Conservation (phyloP, 1,140 invertebrate species). For the Cyphomyrmex costatus region DNA sequence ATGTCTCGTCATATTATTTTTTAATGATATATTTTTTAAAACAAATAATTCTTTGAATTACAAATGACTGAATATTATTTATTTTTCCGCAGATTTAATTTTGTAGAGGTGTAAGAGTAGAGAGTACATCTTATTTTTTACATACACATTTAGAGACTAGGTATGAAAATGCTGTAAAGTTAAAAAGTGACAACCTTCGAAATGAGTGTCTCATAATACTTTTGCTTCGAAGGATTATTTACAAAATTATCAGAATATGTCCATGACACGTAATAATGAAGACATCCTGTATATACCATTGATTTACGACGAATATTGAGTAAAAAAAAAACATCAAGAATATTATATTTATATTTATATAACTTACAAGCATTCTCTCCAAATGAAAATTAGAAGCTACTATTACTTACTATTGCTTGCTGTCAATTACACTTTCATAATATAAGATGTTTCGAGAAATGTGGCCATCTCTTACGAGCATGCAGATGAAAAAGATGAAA, state of each 20-base stretch:
- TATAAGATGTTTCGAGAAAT: background rate
- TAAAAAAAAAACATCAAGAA: background rate
- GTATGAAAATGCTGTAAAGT: background rate
- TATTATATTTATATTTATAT: background rate
- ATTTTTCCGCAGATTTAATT: background rate
- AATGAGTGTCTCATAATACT: background rate
- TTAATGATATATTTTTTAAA: background rate
- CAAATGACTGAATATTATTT: background rate
- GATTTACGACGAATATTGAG: background rate
- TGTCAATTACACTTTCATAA: conserved; percentile 59
- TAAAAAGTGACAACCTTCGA: background rate
- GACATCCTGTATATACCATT: background rate
- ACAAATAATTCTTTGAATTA: background rate
- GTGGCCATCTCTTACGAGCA: too few relatives aligned
- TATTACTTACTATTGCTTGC: conserved; percentile 65
- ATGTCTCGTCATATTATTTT: conserved; percentile 7
- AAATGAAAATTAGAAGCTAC: conserved; percentile 56
- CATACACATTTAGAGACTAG: background rate
- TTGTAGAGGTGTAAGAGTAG: background rate
- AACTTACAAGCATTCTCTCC: conserved; percentile 65
- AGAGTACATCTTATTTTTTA: background rate
- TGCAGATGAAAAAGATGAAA: too few relatives aligned
- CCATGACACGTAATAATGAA: background rate
- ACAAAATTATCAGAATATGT: conserved; percentile 2
- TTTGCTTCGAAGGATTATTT: background rate